phyloP scores from a whole-genome alignment of 2,113 vertebrate genomes.

The Piliocolobus tephrosceles region DNA sequence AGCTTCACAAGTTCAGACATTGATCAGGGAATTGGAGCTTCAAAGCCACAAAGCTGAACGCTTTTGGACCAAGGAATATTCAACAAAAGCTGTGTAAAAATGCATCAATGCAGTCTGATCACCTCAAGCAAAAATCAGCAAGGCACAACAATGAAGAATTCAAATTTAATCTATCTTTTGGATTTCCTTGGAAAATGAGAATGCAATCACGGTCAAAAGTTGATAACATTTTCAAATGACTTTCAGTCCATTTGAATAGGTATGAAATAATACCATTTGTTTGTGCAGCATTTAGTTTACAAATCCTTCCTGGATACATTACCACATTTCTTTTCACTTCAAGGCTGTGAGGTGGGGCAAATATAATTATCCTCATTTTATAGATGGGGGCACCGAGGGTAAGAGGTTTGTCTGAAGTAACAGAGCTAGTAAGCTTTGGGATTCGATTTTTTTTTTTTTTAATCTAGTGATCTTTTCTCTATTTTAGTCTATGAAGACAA shows the following conservation, averaged over 20 bases:
- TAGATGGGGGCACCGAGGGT: background rate
- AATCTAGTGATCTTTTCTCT: background rate
- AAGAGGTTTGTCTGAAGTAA: background rate
- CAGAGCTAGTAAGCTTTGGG: background rate
- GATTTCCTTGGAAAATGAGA: slow-evolving; percentile 45
- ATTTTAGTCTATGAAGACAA: background rate
- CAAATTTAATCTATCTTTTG: slow-evolving; percentile 37
- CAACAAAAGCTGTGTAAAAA: slow-evolving; percentile 56
- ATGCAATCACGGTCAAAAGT: background rate
- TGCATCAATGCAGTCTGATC: slow-evolving; percentile 42
- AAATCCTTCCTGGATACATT: background rate
- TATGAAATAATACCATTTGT: background rate
- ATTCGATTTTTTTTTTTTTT: background rate
- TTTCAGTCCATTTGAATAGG: slow-evolving; percentile 19
- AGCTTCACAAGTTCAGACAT: slow-evolving; percentile 65
- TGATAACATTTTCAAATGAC: slow-evolving; percentile 29
- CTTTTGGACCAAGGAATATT: slow-evolving; percentile 59
- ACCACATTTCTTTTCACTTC: slow-evolving; percentile 22
- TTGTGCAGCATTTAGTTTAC: background rate
- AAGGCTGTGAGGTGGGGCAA: background rate
- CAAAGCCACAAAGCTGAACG: slow-evolving; percentile 58
- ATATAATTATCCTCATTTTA: slow-evolving; percentile 23
- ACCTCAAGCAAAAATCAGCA: slow-evolving; percentile 52
- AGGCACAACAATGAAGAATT: slow-evolving; percentile 50
- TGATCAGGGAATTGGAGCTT: slow-evolving; percentile 66